A percentile compares a stretch with the other conserved stretches of the same genome.
phyloP scores from a whole-genome alignment of 2,888 invertebrate species.

The Macrosiphum euphorbiae region DNA sequence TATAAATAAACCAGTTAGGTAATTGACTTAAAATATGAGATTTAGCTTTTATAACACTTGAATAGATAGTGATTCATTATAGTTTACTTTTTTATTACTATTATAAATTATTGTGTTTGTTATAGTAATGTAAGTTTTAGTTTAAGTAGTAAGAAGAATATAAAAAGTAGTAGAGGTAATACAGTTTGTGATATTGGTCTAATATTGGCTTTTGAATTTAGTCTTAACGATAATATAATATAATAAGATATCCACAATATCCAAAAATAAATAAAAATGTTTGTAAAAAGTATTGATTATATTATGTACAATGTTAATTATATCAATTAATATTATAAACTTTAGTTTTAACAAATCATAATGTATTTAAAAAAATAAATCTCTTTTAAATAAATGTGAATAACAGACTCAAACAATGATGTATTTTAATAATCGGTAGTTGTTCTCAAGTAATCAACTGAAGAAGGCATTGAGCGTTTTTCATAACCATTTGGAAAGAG shows the following conservation, averaged over 20 bases:
- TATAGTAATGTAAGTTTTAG: background rate
- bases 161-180: background rate
- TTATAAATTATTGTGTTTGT: background rate
- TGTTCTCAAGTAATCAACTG: slow-evolving; percentile 81
- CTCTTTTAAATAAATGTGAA: background rate
- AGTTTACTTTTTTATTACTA: background rate
- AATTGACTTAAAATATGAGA: background rate
- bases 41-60: background rate
- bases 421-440: slow-evolving; percentile 75
- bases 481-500: slow-evolving; percentile 81
- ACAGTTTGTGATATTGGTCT: background rate
- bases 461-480: slow-evolving; percentile 81
- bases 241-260: background rate
- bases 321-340: background rate
- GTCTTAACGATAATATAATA: background rate
- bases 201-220: background rate
- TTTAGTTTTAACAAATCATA: background rate
- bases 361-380: background rate
- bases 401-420: slow-evolving; percentile 9
- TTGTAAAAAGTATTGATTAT: background rate
- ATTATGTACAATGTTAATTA: background rate
- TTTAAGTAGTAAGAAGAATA: background rate
- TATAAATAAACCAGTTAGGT: background rate
- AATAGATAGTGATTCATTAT: background rate
- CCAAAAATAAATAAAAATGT: background rate